These are phyloP conservation scores for Drosophila neocordata DNA, from an alignment of 1,140 invertebrate species.

Conservation along the genomic window DNA sequence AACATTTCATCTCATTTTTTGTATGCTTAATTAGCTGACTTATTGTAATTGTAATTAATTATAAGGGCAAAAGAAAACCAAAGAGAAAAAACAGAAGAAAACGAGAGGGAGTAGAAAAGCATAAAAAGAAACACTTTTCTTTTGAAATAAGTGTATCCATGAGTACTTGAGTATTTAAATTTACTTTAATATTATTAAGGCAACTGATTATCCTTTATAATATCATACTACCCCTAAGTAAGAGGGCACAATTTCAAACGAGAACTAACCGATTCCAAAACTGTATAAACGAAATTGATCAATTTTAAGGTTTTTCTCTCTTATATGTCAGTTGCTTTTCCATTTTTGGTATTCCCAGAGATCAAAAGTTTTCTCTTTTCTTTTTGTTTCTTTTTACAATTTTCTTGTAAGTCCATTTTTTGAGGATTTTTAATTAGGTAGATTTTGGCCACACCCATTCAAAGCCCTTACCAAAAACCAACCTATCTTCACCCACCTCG, in stretches of 20 bases:
- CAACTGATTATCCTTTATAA: too few species aligned
- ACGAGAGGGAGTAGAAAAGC: background rate
- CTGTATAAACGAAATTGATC: too few species aligned
- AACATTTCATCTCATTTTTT: background rate
- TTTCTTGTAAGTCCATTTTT: background rate
- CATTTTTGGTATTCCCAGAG: background rate
- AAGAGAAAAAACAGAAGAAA: background rate
- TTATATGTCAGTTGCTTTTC: too few species aligned
- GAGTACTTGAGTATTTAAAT: background rate
- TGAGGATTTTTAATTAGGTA: slow-evolving; percentile 54
- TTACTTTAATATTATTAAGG: background rate
- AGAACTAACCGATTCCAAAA: too few species aligned
- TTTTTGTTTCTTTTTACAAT: slow-evolving; percentile 2
- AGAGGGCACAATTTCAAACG: too few species aligned
- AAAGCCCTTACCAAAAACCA: slow-evolving; percentile 2
- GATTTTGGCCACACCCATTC: slow-evolving; percentile 49
- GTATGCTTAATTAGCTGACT: slow-evolving; percentile 74
- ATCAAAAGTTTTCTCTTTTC: background rate
- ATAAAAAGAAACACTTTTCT: slow-evolving; percentile 2
- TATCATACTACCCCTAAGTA: too few species aligned
- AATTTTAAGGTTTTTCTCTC: too few species aligned
- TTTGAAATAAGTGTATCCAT: background rate
- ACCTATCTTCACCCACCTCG: background rate
- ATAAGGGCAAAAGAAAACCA: slow-evolving; percentile 5
- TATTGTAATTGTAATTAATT: slow-evolving; percentile 83